These are phyloP conservation scores for Telmatherina bonti DNA, from an alignment of 2,797 vertebrate genomes.

Conservation along the genomic window DNA sequence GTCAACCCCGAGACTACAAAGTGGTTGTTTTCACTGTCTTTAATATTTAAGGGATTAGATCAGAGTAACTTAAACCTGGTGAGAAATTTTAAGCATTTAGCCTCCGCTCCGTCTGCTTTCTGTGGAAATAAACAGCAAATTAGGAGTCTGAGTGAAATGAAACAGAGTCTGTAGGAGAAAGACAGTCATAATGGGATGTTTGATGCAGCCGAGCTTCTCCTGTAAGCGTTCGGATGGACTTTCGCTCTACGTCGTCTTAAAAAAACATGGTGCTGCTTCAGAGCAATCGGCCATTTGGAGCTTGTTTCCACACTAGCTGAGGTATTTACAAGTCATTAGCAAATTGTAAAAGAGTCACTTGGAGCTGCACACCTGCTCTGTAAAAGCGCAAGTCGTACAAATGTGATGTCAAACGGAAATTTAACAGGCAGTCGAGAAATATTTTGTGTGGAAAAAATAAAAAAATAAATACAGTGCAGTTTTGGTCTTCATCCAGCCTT, in stretches of 20 bases:
- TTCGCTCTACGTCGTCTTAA: too few relatives aligned
- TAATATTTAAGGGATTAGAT: conserved; percentile 55
- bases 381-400: conserved; percentile 13
- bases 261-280: conserved; percentile 16
- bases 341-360: conserved; percentile 45
- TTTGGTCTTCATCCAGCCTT: background rate
- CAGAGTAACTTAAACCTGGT: conserved; percentile 56
- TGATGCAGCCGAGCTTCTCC: background rate
- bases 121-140: conserved; percentile 20
- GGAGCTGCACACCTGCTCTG: conserved; percentile 33
- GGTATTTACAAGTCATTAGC: conserved; percentile 51
- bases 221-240: too few relatives aligned
- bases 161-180: conserved; percentile 2
- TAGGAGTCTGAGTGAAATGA: conserved; percentile 5
- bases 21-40: conserved; percentile 20
- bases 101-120: conserved; percentile 12
- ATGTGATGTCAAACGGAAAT: background rate
- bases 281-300: conserved; percentile 21
- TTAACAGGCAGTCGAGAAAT: background rate
- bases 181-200: background rate
- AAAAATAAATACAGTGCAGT: background rate
- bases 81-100: conserved; percentile 57
- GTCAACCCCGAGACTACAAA: too few relatives aligned
- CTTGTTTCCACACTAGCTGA: conserved; percentile 22
- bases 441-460: background rate